Percentiles rank a stretch among this genome's conserved stretches.
phyloP scores from a whole-genome alignment of 1,140 invertebrate species.

The Bombyx mori region DNA sequence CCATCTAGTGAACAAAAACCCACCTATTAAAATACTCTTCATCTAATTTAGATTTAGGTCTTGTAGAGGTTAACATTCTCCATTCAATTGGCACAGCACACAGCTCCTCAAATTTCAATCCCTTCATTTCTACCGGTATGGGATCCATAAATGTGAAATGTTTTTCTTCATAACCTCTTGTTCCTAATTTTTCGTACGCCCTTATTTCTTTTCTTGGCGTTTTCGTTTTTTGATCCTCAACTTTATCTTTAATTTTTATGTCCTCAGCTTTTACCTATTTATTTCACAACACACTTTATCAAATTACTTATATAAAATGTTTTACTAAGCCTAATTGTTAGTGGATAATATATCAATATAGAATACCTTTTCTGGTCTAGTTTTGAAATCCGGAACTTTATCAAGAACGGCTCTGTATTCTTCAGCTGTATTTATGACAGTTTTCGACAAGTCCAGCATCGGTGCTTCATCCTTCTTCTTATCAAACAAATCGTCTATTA shows the following conservation, averaged over 20 bases:
- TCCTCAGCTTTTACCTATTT: constrained; percentile 74
- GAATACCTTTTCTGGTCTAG: constrained; percentile 85
- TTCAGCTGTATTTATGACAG: constrained; percentile 81
- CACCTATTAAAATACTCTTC: constrained; percentile 91
- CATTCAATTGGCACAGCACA: constrained; percentile 91
- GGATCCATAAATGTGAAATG: constrained; percentile 84
- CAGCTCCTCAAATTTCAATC: constrained; percentile 83
- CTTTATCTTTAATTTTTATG: constrained; percentile 76
- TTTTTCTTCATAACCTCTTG: constrained; percentile 69
- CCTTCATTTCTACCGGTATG: constrained; percentile 85
- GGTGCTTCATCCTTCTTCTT: constrained; percentile 88
- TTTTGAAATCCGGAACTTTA: constrained; percentile 91
- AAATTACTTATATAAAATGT: not conserved
- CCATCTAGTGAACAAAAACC: not conserved
- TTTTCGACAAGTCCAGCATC: constrained; percentile 87
- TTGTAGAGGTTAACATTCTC: constrained; percentile 90
- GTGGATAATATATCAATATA: constrained; percentile 6
- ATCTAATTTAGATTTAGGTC: constrained; percentile 86
- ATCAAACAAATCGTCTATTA: constrained; percentile 84
- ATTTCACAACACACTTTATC: not conserved
- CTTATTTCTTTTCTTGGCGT: constrained; percentile 77
- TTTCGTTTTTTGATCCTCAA: constrained; percentile 77
- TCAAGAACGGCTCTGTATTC: constrained; percentile 87
- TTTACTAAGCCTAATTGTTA: not conserved
- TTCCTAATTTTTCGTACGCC: constrained; percentile 66